Base-by-base conservation (phyloP, 2,888 invertebrate species). In the Aleiodes leptofemur region DNA sequence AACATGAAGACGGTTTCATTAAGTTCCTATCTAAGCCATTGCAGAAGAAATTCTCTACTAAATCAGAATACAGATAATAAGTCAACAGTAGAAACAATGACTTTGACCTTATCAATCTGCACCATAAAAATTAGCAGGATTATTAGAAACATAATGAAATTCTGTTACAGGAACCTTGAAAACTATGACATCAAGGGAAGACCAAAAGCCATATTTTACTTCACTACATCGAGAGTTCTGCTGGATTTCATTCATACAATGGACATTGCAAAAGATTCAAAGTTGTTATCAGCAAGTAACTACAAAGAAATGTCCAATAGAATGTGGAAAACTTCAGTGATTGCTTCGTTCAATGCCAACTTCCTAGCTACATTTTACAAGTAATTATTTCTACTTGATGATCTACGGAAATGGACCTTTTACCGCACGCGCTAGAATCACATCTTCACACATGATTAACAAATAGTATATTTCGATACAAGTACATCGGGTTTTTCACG, bases 341-440 rank as follows among this genome's bases (percentile, higher is more conserved):
- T 95, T 80, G 90, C 91, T 78, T 95, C 95, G 0, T 95, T 94
- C 84, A 93, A 93, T 11, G 92, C 92, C 4, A 95, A 95, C 87
- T 85, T 96, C 9, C 94, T 92, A 23, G 94, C 94, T 64, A 92
- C 94, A 0, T 90, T 95, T 69, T 94, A 94, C 88, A 91, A 93
- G 92, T 94, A 16, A 59, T 34, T 34, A 59, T 43, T 43, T 43
- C 8, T 43, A 3, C 34, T 5, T 31, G 31, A n/a, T 23, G 23
- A 23, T 23, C 1, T 23, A 23, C 23, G 23, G 23, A 23, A 23
- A 23, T 23, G 23, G 23, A 23, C 23, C 23, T 23, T 23, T 2
- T 23, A 23, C 23, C 23, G 23, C 23, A 23, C 23, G 23, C 23
- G 23, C 1, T 23, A 23, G 23, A 23, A 23, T 23, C 23, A 23